Evolutionary conservation across 2,888 invertebrate genomes (phyloP), one percentile per base, ranked within the genome.

Genomic region (Sympetrum striolatum): DNA sequence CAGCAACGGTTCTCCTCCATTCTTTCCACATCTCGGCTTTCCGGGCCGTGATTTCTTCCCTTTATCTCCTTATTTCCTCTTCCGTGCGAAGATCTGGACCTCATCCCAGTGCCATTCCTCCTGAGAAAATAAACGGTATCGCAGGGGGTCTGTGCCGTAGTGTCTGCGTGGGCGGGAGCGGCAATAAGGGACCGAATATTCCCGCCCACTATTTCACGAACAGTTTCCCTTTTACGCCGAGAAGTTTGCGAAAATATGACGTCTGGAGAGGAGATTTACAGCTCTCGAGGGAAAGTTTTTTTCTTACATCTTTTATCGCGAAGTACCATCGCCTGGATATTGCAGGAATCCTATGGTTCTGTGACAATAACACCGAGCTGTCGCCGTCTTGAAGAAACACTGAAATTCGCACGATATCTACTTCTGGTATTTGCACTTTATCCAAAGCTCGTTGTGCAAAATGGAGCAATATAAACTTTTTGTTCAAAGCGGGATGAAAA

Each of bases 81-180:
- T 18, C 31, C 73, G 25, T 73, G 86, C 6, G 60, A 60, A 60
- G 37, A 35, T 58, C 60, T 86, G 86, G 86, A 58, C 60, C 37
- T 39, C 37, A 58, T 86, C 86, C 86, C 86, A 86, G 37, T 60
- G 10, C 86, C 58, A 58, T 60, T n/a, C n/a, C 12, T 60, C 60
- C 60, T 37, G 37, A 86, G 86, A 86, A 86, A 86, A 86, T 86
- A 86, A 86, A 86, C 86, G n/a, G 64, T n/a, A 37, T 37, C 58
- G 60, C 58, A 60, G 86, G 58, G 86, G 58, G 60, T 35, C 60
- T 15, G 58, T 35, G 58, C 86, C 86, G 15, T 60, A n/a, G 64
- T n/a, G 86, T 35, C 86, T 60, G 39, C 58, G 37, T 58, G 35
- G 60, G 60, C 60, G 86, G 60, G 60, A 35, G 18, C 0, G 0